Conservation (phyloP, 2,797 vertebrate species). For the Hemitrygon akajei region DNA sequence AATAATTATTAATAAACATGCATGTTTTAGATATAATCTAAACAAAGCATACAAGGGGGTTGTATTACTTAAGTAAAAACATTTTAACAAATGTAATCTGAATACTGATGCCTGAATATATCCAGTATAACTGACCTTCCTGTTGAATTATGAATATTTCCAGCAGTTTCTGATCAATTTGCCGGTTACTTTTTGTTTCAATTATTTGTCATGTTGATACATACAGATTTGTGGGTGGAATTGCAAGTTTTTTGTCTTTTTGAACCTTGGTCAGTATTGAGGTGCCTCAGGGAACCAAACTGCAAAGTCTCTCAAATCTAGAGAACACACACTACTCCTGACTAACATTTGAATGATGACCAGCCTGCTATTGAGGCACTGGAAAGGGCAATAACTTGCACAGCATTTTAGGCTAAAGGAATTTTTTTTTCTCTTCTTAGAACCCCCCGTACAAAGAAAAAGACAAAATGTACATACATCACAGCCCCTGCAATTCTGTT, state of each 20-base stretch:
- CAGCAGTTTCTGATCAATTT: not conserved
- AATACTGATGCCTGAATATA: not conserved
- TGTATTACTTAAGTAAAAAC: not conserved
- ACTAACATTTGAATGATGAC: conserved; percentile 50
- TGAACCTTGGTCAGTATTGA: not conserved
- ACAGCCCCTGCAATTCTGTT: conserved; percentile 82
- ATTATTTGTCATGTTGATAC: not conserved
- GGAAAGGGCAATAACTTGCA: conserved; percentile 59
- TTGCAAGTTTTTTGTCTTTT: not conserved
- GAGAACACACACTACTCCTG: conserved; percentile 39
- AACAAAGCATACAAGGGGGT: not conserved
- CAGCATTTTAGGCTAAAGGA: conserved; percentile 56
- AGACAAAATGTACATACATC: conserved; percentile 77
- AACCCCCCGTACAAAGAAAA: conserved; percentile 73
- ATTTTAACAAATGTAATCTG: not conserved
- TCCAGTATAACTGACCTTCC: not conserved
- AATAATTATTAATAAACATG: not conserved
- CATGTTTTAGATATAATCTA: not conserved
- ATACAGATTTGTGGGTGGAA: not conserved
- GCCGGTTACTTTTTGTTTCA: not conserved
- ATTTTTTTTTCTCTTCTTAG: conserved; percentile 64
- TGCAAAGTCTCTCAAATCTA: not conserved
- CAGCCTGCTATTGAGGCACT: conserved; percentile 47
- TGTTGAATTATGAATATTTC: not conserved
- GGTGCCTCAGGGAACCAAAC: not conserved